Percentiles rank a stretch among this genome's conserved stretches.
These are phyloP conservation scores for Acropora yongei DNA, from an alignment of 64 coral and sea anemone genomes.

Conservation along the genomic window DNA sequence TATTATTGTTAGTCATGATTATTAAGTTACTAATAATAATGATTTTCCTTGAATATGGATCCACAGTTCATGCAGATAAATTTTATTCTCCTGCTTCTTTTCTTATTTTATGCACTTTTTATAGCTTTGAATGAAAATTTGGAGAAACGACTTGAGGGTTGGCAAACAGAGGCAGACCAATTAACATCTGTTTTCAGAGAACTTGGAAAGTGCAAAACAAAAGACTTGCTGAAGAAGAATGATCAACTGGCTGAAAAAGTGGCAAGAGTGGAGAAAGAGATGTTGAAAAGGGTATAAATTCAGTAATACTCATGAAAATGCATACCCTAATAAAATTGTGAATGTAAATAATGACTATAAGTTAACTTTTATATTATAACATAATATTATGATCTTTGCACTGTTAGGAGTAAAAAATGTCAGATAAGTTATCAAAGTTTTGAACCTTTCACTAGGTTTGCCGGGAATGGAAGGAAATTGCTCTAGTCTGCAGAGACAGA, in stretches of 20 bases:
- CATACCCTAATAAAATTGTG: too few relatives aligned
- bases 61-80: too few relatives aligned
- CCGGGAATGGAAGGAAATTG: too few relatives aligned
- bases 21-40: too few relatives aligned
- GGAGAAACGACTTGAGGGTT: conserved; percentile 7
- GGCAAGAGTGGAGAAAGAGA: conserved; percentile 3
- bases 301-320: not conserved
- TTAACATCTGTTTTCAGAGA: conserved; percentile 35
- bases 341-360: too few relatives aligned
- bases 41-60: too few relatives aligned
- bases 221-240: conserved; percentile 27
- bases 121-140: conserved; percentile 53
- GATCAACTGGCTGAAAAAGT: conserved; percentile 35
- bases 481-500: too few relatives aligned
- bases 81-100: too few relatives aligned
- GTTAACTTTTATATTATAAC: too few relatives aligned
- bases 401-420: too few relatives aligned
- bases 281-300: conserved; percentile 44
- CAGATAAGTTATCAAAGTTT: not conserved
- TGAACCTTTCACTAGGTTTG: not conserved
- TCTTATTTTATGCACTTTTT: not conserved
- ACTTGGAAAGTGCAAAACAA: conserved; percentile 22
- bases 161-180: conserved; percentile 28
- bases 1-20: too few relatives aligned
- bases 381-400: too few relatives aligned